These are phyloP conservation scores for Hypsibius dujardini DNA, from an alignment of 1,140 invertebrate species.

Conservation along the genomic window DNA sequence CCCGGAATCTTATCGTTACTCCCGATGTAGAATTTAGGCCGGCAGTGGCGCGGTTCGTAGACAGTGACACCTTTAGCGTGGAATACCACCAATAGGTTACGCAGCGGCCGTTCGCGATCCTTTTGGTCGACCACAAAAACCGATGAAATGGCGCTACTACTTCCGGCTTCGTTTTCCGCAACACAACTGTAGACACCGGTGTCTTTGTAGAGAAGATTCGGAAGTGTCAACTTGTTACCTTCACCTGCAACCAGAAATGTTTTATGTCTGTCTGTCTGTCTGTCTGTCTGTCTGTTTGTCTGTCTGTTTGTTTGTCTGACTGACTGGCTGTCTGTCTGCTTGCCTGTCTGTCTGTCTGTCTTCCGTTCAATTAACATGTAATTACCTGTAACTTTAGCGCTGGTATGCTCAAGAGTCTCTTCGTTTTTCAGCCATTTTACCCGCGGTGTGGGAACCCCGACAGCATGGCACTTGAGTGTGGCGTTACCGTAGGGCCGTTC, in stretches of 20 bases:
- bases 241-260: background rate
- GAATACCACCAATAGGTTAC: constrained; percentile 49
- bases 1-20: constrained; percentile 55
- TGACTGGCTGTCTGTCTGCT: too few relatives aligned
- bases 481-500: constrained; percentile 23
- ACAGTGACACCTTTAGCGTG: constrained; percentile 56
- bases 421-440: constrained; percentile 30
- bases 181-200: background rate
- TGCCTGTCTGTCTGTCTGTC: too few relatives aligned
- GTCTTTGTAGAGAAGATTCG: background rate
- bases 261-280: background rate
- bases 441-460: constrained; percentile 30
- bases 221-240: background rate
- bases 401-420: constrained; percentile 19
- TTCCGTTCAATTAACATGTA: too few relatives aligned
- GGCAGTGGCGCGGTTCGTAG: constrained; percentile 54
- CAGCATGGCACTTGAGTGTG: constrained; percentile 30
- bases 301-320: too few relatives aligned
- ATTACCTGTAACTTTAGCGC: background rate
- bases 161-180: constrained; percentile 13
- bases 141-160: background rate
- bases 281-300: too few relatives aligned
- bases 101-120: background rate
- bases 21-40: constrained; percentile 51
- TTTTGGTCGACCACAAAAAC: background rate